Conservation (phyloP, 2,888 invertebrate genomes). For the Neuroscelio doddi region DNA sequence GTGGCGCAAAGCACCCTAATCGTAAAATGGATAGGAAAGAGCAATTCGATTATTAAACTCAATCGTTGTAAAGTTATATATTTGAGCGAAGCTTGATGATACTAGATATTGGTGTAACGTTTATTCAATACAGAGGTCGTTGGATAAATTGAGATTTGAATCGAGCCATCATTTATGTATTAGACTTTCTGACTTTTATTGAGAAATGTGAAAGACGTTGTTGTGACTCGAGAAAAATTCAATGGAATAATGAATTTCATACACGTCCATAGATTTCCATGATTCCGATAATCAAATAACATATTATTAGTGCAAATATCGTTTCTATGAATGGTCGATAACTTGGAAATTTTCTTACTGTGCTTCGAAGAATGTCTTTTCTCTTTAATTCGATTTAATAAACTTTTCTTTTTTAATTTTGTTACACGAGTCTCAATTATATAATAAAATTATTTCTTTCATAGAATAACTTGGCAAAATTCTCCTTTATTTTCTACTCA, state of each 20-base stretch:
- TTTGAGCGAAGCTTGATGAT: conserved; percentile 14
- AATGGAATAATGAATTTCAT: not conserved
- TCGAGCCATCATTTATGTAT: conserved; percentile 6
- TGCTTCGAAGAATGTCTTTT: not conserved
- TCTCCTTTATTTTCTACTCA: too few species aligned
- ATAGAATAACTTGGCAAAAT: too few species aligned
- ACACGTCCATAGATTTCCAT: not conserved
- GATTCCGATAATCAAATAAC: not conserved
- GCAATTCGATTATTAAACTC: conserved; percentile 56
- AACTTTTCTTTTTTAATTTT: too few species aligned
- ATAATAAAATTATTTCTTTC: too few species aligned
- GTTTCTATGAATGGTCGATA: not conserved
- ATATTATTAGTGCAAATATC: not conserved
- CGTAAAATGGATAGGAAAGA: conserved; percentile 46
- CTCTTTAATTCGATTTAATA: too few species aligned
- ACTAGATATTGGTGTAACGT: conserved; percentile 14
- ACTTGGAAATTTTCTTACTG: not conserved
- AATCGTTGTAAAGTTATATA: conserved; percentile 22
- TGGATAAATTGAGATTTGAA: conserved; percentile 16
- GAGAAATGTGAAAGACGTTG: too few species aligned
- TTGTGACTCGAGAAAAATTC: too few species aligned
- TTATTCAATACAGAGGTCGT: conserved; percentile 13
- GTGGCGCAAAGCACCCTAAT: conserved; percentile 37
- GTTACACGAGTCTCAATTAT: too few species aligned
- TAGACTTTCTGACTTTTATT: too few species aligned